These are phyloP conservation scores for Gasterosteus nipponicus DNA, from an alignment of 2,113 vertebrate species.

Conservation along the genomic window DNA sequence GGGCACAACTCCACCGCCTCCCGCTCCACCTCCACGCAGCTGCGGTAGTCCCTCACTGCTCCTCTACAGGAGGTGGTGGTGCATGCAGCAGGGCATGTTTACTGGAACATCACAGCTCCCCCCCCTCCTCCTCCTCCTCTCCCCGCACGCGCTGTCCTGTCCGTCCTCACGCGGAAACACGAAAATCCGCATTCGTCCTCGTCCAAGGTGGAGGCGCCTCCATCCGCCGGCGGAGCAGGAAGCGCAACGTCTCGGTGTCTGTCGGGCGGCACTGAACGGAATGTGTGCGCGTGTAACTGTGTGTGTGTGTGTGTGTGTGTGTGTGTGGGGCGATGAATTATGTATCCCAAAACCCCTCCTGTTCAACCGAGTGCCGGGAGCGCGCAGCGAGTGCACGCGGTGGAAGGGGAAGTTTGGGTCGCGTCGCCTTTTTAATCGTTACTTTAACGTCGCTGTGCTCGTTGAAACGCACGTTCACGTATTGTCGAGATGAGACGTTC, in stretches of 20 bases:
- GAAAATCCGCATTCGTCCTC: slow-evolving; percentile 7
- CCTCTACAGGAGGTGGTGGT: slow-evolving; percentile 10
- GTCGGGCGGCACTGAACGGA: not conserved
- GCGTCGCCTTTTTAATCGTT: too few relatives aligned
- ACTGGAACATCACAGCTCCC: not conserved
- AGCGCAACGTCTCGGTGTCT: too few relatives aligned
- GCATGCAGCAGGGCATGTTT: slow-evolving; percentile 67
- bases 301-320: not conserved
- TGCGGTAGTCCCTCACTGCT: not conserved
- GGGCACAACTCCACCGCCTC: slow-evolving; percentile 60
- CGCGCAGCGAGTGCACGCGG: not conserved
- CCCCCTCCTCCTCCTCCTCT: not conserved
- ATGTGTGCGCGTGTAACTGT: too few relatives aligned
- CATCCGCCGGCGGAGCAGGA: slow-evolving; percentile 6
- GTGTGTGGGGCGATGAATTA: not conserved
- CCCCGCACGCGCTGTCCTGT: slow-evolving; percentile 13
- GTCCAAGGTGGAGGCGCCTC: slow-evolving; percentile 29
- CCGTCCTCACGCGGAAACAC: slow-evolving; percentile 20
- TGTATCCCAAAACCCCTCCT: not conserved
- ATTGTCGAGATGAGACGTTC: too few relatives aligned
- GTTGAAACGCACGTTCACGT: too few relatives aligned
- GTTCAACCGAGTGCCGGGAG: not conserved
- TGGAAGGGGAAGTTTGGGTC: not conserved
- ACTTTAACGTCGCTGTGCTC: too few relatives aligned
- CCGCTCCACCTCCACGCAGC: not conserved